Base-by-base conservation (phyloP, 2,888 invertebrate species). In the Xestia ashworthii region DNA sequence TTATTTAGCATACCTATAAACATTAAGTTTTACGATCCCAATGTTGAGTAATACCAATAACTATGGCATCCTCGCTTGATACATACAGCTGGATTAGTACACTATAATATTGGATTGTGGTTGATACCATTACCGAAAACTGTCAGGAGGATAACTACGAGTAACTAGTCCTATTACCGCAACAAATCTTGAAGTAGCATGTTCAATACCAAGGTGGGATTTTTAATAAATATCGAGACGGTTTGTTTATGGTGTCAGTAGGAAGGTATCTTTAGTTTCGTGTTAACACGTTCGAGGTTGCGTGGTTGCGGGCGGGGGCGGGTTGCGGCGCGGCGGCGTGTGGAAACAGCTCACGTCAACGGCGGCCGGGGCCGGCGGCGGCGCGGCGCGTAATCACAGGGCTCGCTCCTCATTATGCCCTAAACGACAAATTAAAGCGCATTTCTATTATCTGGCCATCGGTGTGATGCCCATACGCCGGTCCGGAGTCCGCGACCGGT, bases 351-450 rank as follows among this genome's bases (percentile, higher is more conserved):
- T 91, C 95, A 93, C 96, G 97, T 97, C 97, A 97, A 94, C 97
- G 95, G 95, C 95, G 96, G 95, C 95, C 93, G 94, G 93, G 94
- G 94, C 95, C 94, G 93, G 96, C 96, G 94, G 55, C 55, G 55
- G 96, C 95, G 96, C 95, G 94, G 94, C 92, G 92, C 84, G 93
- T 97, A 97, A 97, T 97, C 96, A 97, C 97, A 97, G 97, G 96
- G 95, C 96, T 89, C 91, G 92, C 91, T 92, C 92, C 95, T 96
- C 96, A 97, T 97, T 97, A 96, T 96, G 92, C 95, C 95, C 95
- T 96, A 96, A 96, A 96, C 96, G 96, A 96, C 96, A 96, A 96
- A 96, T 96, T 96, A 96, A 96, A 96, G 94, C 95, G 96, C 95
- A 93, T 96, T 96, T 96, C 96, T 96, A 96, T 96, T 96, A 96